phyloP scores from a whole-genome alignment of 2,888 invertebrate genomes.

The Tachina fera region DNA sequence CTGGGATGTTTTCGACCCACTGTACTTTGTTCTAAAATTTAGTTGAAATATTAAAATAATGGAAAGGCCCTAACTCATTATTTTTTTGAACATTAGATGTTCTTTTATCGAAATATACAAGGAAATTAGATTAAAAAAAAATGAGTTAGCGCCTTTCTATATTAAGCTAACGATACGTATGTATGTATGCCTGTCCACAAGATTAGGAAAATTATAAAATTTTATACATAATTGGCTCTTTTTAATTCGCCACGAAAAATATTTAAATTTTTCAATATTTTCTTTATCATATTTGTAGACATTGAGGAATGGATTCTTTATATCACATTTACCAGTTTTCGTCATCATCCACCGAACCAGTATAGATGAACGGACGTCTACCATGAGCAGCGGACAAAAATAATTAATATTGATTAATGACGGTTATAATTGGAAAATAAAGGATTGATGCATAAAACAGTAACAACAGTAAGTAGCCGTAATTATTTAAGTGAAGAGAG shows the following conservation, averaged over 20 bases:
- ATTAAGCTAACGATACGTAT: too few species aligned
- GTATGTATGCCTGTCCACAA: too few species aligned
- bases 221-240: background rate
- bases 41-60: too few species aligned
- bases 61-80: too few species aligned
- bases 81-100: too few species aligned
- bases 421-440: conserved; percentile 40
- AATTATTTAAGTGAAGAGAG: background rate
- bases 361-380: background rate
- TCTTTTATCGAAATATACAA: too few species aligned
- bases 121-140: too few species aligned
- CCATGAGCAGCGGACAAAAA: conserved; percentile 1
- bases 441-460: conserved; percentile 24
- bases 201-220: background rate
- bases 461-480: background rate
- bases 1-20: background rate
- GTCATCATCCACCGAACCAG: background rate
- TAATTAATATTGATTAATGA: conserved; percentile 60
- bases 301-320: background rate
- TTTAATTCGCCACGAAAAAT: background rate
- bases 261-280: background rate
- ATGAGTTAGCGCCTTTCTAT: too few species aligned
- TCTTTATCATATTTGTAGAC: background rate
- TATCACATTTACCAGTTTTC: background rate
- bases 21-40: background rate